Evolutionary conservation across 1,140 invertebrate species (phyloP).

Genomic region (Drosophila guanche): DNA sequence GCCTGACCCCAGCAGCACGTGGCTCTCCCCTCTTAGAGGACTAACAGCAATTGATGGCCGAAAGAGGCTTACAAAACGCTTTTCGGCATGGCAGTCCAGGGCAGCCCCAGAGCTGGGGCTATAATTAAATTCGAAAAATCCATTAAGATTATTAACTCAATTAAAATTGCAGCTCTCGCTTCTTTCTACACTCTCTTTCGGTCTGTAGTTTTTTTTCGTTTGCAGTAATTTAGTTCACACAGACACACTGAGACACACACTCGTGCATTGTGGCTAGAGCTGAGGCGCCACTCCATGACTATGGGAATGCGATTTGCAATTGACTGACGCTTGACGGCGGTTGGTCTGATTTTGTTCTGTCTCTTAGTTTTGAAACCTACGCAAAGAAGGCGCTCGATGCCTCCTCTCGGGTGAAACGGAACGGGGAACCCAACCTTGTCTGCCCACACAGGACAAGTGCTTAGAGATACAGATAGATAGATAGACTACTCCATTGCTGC

Average conservation of each 20-base stretch:
- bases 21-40: too few relatives aligned
- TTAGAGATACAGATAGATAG: conserved; percentile 55
- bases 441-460: conserved; percentile 65
- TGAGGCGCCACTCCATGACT: conserved; percentile 55
- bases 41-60: conserved; percentile 3
- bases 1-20: too few relatives aligned
- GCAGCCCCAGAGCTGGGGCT: conserved; percentile 31
- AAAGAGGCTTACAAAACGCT: conserved; percentile 5
- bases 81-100: conserved; percentile 8
- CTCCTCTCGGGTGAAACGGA: background rate
- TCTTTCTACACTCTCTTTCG: conserved; percentile 45
- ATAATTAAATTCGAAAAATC: conserved; percentile 68
- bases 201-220: conserved; percentile 50
- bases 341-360: conserved; percentile 62
- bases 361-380: conserved; percentile 50
- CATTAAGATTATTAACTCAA: conserved; percentile 76
- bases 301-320: conserved; percentile 39
- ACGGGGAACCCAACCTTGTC: conserved; percentile 44
- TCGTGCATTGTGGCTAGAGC: conserved; percentile 6
- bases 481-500: conserved; percentile 23
- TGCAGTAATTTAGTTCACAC: conserved; percentile 57
- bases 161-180: conserved; percentile 58
- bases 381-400: conserved; percentile 3
- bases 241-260: conserved; percentile 15
- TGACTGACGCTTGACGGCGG: conserved; percentile 15